These are phyloP conservation scores for Hirudo medicinalis DNA, from an alignment of 1,140 invertebrate species.

Conservation along the genomic window DNA sequence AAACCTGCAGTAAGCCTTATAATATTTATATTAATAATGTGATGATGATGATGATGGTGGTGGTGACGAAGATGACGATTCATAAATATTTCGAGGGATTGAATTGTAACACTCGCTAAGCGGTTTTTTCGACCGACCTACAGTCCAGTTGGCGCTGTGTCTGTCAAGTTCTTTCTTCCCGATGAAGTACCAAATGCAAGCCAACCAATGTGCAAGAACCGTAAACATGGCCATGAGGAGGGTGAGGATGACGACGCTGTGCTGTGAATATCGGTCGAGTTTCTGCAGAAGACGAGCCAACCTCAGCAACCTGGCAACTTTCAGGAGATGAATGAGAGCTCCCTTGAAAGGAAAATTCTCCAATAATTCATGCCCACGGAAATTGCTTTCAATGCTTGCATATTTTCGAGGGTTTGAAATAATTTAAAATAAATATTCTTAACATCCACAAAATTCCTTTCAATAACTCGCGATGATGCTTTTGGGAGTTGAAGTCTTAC, in stretches of 20 bases:
- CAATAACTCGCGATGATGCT: too few relatives aligned
- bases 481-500: too few relatives aligned
- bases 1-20: too few relatives aligned
- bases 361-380: not conserved
- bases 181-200: constrained; percentile 27
- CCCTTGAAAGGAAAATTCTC: constrained; percentile 14
- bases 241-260: constrained; percentile 22
- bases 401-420: not conserved
- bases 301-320: constrained; percentile 25
- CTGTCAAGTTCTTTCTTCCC: constrained; percentile 25
- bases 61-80: too few relatives aligned
- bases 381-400: not conserved
- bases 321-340: constrained; percentile 22
- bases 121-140: constrained; percentile 11
- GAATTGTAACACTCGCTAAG: not conserved
- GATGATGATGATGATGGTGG: not conserved
- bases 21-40: too few relatives aligned
- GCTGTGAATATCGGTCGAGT: constrained; percentile 25
- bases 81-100: not conserved
- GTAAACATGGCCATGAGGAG: constrained; percentile 28
- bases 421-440: too few relatives aligned
- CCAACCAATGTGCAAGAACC: constrained; percentile 27
- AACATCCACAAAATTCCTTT: too few relatives aligned
- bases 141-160: constrained; percentile 21
- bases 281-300: constrained; percentile 25